These are phyloP conservation scores for Gastrophysa polygoni DNA, from an alignment of 2,888 invertebrate genomes.

Conservation along the genomic window DNA sequence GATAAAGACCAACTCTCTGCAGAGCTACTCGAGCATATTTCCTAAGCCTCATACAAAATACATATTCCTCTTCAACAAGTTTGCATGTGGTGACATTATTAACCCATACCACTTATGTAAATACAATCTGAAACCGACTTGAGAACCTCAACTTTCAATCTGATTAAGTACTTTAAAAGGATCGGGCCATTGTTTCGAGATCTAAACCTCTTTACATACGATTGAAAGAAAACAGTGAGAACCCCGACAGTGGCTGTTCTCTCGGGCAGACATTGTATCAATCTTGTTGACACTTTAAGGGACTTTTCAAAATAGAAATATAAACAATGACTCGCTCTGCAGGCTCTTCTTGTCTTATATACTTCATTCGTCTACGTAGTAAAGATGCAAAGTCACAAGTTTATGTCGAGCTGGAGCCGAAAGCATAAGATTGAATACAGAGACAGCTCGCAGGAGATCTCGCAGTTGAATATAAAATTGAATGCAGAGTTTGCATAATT, in stretches of 20 bases:
- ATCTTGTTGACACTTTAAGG: conserved; percentile 40
- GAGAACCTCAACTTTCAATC: conserved; percentile 32
- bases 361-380: conserved; percentile 23
- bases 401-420: conserved; percentile 7
- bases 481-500: neutral
- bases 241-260: conserved; percentile 36
- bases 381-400: conserved; percentile 12
- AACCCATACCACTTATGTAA: conserved; percentile 28
- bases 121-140: conserved; percentile 18
- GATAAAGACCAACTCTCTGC: too few relatives aligned
- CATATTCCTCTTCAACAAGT: conserved; percentile 2
- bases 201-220: conserved; percentile 39
- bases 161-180: conserved; percentile 28
- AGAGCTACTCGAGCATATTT: too few relatives aligned
- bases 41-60: too few relatives aligned
- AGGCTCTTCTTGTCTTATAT: conserved; percentile 17
- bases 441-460: neutral
- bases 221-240: conserved; percentile 43
- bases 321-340: conserved; percentile 32
- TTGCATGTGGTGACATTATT: conserved; percentile 22
- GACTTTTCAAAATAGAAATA: conserved; percentile 32
- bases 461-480: neutral
- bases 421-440: neutral
- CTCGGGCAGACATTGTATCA: conserved; percentile 34
- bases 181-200: conserved; percentile 33